A percentile compares a stretch with the other conserved stretches of the same genome.
Evolutionary conservation across 2,113 vertebrate genomes (phyloP).

Genomic region (Ammodramus savannarum): DNA sequence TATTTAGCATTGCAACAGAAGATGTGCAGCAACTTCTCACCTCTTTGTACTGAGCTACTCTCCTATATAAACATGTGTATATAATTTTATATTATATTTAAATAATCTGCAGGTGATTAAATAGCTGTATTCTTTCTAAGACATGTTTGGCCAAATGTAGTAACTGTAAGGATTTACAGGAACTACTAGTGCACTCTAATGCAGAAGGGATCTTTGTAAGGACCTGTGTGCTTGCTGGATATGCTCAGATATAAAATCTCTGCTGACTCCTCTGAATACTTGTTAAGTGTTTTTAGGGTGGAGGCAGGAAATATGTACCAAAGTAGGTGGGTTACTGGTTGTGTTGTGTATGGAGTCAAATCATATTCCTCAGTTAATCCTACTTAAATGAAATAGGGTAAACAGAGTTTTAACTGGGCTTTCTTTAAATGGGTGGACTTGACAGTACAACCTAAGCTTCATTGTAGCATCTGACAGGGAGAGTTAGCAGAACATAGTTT

Average conservation of each 20-base stretch:
- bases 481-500: not conserved
- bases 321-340: not conserved
- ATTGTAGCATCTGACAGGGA: not conserved
- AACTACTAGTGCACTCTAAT: not conserved
- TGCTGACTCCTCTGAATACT: not conserved
- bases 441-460: not conserved
- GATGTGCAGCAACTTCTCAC: not conserved
- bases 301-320: not conserved
- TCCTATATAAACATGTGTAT: not conserved
- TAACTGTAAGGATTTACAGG: not conserved
- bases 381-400: not conserved
- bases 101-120: not conserved
- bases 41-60: not conserved
- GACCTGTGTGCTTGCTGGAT: not conserved
- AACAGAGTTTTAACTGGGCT: not conserved
- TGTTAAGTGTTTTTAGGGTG: not conserved
- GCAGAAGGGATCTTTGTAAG: not conserved
- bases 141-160: not conserved
- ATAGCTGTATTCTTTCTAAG: not conserved
- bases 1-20: not conserved
- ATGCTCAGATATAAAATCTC: not conserved
- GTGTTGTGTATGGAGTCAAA: not conserved
- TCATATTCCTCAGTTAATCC: not conserved
- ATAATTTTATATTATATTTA: not conserved
- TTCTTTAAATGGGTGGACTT: not conserved